Percentiles rank a stretch among this genome's conserved stretches.
Evolutionary conservation across 2,888 invertebrate genomes (phyloP).

Genomic region (Abscondita cerata): DNA sequence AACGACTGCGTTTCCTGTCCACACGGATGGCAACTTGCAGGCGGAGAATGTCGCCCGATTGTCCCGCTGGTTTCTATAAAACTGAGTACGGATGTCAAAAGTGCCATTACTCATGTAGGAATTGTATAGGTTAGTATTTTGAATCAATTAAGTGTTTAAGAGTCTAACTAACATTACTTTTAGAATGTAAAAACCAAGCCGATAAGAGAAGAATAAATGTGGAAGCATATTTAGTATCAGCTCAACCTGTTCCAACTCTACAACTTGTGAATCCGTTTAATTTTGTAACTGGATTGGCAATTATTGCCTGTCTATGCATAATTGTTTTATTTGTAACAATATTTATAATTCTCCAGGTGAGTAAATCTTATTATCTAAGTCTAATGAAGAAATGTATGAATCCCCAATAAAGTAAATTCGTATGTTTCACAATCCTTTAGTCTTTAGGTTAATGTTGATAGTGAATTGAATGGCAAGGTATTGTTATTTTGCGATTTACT

Average conservation of each 20-base stretch:
- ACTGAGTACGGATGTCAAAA: slow-evolving; percentile 83
- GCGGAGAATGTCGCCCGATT: slow-evolving; percentile 87
- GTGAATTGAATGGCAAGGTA: too few species aligned
- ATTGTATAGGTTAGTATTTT: slow-evolving; percentile 75
- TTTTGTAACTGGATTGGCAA: slow-evolving; percentile 70
- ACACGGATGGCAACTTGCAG: slow-evolving; percentile 79
- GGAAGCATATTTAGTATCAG: slow-evolving; percentile 55
- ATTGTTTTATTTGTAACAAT: slow-evolving; percentile 74
- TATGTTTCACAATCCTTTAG: too few species aligned
- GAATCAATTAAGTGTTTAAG: neutral
- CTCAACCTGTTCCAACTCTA: slow-evolving; percentile 56
- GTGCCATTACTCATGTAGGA: slow-evolving; percentile 88
- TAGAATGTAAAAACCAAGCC: slow-evolving; percentile 57
- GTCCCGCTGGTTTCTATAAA: slow-evolving; percentile 87
- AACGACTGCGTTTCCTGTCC: slow-evolving; percentile 88
- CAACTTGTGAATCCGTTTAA: slow-evolving; percentile 64
- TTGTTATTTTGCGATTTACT: too few species aligned
- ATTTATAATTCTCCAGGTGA: slow-evolving; percentile 76
- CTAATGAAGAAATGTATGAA: too few species aligned
- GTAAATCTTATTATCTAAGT: slow-evolving; percentile 23
- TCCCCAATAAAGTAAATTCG: too few species aligned
- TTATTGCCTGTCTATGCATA: slow-evolving; percentile 72
- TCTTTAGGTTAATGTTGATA: too few species aligned
- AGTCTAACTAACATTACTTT: neutral
- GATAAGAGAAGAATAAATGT: slow-evolving; percentile 58